Conservation (phyloP, 2,888 invertebrate genomes). For the Caenorhabditis doughertyi region DNA sequence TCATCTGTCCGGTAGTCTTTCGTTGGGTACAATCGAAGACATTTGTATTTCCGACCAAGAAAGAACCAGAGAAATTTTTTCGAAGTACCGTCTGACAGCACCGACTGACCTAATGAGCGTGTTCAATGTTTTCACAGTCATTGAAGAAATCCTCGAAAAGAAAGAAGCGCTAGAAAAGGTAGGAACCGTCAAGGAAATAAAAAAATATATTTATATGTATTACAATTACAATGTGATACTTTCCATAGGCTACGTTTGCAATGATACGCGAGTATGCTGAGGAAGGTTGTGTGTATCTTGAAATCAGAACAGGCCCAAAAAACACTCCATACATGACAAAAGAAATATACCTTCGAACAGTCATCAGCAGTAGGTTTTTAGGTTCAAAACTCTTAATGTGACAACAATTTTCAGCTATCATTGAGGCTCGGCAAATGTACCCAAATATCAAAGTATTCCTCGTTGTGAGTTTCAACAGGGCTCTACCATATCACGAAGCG, state of each 20-base stretch:
- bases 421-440: not conserved
- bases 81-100: not conserved
- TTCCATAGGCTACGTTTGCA: slow-evolving; percentile 59
- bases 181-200: no score
- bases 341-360: slow-evolving; percentile 11
- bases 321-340: slow-evolving; percentile 29
- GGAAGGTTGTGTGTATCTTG: slow-evolving; percentile 65
- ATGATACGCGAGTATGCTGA: slow-evolving; percentile 55
- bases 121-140: not conserved
- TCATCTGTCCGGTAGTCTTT: slow-evolving; percentile 68
- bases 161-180: not conserved
- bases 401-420: slow-evolving; percentile 24
- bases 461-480: slow-evolving; percentile 62
- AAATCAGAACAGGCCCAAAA: slow-evolving; percentile 69
- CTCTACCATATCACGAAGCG: slow-evolving; percentile 51
- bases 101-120: slow-evolving; percentile 10
- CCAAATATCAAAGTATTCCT: slow-evolving; percentile 47
- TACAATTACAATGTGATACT: no score
- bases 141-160: slow-evolving; percentile 9
- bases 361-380: not conserved
- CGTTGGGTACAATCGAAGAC: slow-evolving; percentile 45
- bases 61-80: not conserved
- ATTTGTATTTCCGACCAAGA: slow-evolving; percentile 10
- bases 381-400: not conserved
- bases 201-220: not conserved